Evolutionary conservation across 2,888 invertebrate genomes (phyloP).

Genomic region (Microchrysa polita): DNA sequence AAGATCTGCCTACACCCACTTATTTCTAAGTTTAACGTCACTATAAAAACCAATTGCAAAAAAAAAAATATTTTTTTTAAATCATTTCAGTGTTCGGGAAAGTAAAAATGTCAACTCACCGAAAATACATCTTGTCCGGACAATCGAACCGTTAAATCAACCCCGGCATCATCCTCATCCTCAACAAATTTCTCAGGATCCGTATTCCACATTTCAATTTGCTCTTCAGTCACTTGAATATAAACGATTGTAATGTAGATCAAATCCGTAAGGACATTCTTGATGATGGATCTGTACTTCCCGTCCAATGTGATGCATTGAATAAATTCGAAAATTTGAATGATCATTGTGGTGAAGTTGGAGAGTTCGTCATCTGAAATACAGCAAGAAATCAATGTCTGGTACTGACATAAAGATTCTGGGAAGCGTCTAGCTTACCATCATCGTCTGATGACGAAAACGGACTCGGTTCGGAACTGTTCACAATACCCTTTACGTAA

Average conservation of each 20-base stretch:
- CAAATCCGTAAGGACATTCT: conserved; percentile 71
- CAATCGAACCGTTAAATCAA: conserved; percentile 72
- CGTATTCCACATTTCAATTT: conserved; percentile 70
- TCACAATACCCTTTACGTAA: conserved; percentile 72
- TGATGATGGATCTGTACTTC: conserved; percentile 68
- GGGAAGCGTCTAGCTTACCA: conserved; percentile 47
- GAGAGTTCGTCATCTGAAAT: conserved; percentile 68
- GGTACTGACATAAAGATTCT: not conserved
- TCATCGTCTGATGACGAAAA: conserved; percentile 71
- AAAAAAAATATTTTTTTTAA: too few species aligned
- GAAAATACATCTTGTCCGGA: conserved; percentile 72
- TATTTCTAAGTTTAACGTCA: too few species aligned
- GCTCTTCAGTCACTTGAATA: conserved; percentile 76
- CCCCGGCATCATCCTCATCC: conserved; percentile 73
- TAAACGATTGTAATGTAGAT: conserved; percentile 74
- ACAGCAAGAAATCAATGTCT: conserved; percentile 15
- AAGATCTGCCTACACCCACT: too few species aligned
- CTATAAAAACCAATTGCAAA: too few species aligned
- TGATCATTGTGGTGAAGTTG: conserved; percentile 72
- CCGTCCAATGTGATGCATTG: conserved; percentile 69
- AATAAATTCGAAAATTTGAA: conserved; percentile 75
- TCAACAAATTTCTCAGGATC: conserved; percentile 75
- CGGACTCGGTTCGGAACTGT: conserved; percentile 66
- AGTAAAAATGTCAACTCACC: conserved; percentile 59
- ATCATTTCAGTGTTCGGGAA: too few species aligned